Evolutionary conservation across 2,888 invertebrate genomes (phyloP), one percentile per base, ranked within the genome.

Genomic region (Drosophila mayaguana): DNA sequence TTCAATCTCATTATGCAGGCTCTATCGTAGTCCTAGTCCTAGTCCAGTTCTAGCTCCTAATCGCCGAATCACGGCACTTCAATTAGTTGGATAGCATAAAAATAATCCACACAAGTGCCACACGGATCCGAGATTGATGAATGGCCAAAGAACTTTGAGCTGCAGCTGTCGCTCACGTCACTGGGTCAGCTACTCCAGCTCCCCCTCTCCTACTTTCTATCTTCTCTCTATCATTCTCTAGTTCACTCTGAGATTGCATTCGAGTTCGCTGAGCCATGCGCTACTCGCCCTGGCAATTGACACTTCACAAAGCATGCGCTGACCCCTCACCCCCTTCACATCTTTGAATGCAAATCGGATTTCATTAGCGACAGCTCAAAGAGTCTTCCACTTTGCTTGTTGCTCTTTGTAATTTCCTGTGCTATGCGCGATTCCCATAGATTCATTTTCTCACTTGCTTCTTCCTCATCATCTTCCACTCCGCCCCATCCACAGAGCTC

Each of bases 31-130:
- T 67, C 12, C 34, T 38, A 25, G 25, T 38, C 18, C 18, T 3
- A 22, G 18, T 4, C 59, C 28, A 14, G 28, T 2, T 16, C 38
- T 46, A 18, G 9, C 22, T 34, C 20, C 43, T 74, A 50, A 75
- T 73, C 72, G 72, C 81, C 80, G 55, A 87, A 89, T 89, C 88
- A 87, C 83, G 81, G 74, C 75, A 80, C 80, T 81, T 80, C 87
- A 89, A 90, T 90, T 90, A 89, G 88, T 76, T 78, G 25, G 87
- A 86, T 78, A 71, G 86, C 75, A 75, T 74, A 68, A 68, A 68
- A 83, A 74, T 82, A 82, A 82, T 78, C 72, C 75, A 54, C 59
- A 65, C 55, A 70, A 72, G 60, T 61, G 61, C 48, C 50, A 45
- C 46, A 66, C 46, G 67, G 43, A 60, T 62, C 25, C 50, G 8